A percentile compares a stretch with the other conserved stretches of the same genome.
These are phyloP conservation scores for Dendrophyllia cribrosa DNA, from an alignment of 64 coral and sea anemone species.

Conservation along the genomic window DNA sequence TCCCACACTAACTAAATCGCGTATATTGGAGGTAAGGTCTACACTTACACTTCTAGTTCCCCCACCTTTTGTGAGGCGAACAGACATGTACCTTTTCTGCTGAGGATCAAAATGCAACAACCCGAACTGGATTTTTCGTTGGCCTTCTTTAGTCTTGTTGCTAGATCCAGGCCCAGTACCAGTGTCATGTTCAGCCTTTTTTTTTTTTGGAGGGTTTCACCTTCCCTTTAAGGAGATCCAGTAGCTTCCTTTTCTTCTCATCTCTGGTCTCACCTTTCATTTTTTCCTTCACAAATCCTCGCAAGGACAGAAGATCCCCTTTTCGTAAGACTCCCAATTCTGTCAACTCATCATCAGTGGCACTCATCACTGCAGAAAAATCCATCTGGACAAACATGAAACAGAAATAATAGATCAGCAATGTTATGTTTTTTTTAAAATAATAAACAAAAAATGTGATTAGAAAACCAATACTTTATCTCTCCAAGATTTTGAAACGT, in stretches of 20 bases:
- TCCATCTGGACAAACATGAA: constrained; percentile 11
- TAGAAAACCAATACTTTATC: too few species aligned
- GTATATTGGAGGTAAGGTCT: constrained; percentile 14
- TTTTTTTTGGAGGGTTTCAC: constrained; percentile 14
- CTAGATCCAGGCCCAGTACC: not conserved
- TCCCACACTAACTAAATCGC: constrained; percentile 15
- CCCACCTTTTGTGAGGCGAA: constrained; percentile 39
- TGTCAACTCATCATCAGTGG: not conserved
- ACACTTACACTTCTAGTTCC: constrained; percentile 45
- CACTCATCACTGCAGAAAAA: not conserved
- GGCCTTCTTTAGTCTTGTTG: not conserved
- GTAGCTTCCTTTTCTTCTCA: constrained; percentile 59
- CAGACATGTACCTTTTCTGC: constrained; percentile 42
- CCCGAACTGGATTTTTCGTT: constrained; percentile 19
- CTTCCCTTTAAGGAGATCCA: constrained; percentile 3
- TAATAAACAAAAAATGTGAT: too few species aligned
- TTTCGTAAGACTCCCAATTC: not conserved
- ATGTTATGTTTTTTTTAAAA: too few species aligned
- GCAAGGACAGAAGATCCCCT: constrained; percentile 7
- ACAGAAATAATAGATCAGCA: too few species aligned
- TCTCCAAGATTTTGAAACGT: too few species aligned
- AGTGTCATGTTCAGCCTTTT: not conserved
- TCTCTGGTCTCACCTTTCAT: constrained; percentile 28
- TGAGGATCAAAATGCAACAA: constrained; percentile 32
- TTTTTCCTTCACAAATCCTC: constrained; percentile 39